These are phyloP conservation scores for Diachrysia chrysitis DNA, from an alignment of 2,888 invertebrate genomes.

Conservation along the genomic window DNA sequence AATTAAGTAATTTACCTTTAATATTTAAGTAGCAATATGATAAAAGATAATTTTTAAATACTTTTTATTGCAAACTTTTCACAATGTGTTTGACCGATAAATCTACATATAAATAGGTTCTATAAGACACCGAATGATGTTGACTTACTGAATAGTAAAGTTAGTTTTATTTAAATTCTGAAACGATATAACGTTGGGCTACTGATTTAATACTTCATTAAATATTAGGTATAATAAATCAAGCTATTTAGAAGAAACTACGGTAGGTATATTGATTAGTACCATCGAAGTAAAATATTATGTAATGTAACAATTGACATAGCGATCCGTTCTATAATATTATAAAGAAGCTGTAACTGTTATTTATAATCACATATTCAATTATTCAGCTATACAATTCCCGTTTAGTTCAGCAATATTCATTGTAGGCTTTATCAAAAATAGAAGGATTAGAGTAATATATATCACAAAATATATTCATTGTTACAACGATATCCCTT, in stretches of 20 bases:
- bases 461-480: constrained; percentile 89
- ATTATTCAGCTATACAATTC: constrained; percentile 84
- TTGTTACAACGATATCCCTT: constrained; percentile 80
- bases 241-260: constrained; percentile 36
- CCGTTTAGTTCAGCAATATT: constrained; percentile 81
- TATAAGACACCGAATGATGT: constrained; percentile 3
- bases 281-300: constrained; percentile 51
- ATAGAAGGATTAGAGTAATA: constrained; percentile 88
- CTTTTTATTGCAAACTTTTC: constrained; percentile 2
- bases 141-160: constrained; percentile 16
- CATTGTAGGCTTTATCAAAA: constrained; percentile 88
- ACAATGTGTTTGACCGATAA: constrained; percentile 1
- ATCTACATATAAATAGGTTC: neutral
- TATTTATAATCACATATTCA: constrained; percentile 62
- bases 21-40: neutral
- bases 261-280: constrained; percentile 41
- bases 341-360: constrained; percentile 64
- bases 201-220: constrained; percentile 11
- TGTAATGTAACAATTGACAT: constrained; percentile 68
- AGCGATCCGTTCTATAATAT: constrained; percentile 53
- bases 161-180: constrained; percentile 26
- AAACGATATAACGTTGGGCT: constrained; percentile 22
- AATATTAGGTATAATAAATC: constrained; percentile 25
- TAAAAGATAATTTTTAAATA: constrained; percentile 3
- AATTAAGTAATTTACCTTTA: constrained; percentile 8